Conservation (phyloP, 1,140 invertebrate genomes). For the Temnothorax curvispinosus region DNA sequence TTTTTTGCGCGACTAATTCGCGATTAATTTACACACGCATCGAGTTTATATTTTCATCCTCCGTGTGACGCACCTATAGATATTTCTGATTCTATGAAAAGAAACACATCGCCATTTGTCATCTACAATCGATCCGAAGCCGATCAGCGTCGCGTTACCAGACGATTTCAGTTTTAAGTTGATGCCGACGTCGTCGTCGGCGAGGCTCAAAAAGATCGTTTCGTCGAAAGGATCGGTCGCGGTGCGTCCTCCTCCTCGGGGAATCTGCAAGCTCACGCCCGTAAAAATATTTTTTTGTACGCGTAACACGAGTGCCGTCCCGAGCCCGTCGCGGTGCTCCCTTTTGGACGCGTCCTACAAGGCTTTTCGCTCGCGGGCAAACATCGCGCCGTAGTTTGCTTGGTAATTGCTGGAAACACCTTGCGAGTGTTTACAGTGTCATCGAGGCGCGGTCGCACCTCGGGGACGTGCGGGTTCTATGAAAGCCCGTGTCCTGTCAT, state of each 20-base stretch:
- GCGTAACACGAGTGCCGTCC: conserved; percentile 62
- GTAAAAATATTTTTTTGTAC: conserved; percentile 69
- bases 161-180: conserved; percentile 29
- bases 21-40: background rate
- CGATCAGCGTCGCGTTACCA: conserved; percentile 61
- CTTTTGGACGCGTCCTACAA: conserved; percentile 57
- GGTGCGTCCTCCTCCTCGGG: conserved; percentile 31
- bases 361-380: conserved; percentile 77
- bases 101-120: background rate
- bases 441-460: conserved; percentile 81
- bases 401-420: conserved; percentile 83
- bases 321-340: conserved; percentile 23
- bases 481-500: conserved; percentile 37
- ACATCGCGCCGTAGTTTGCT: conserved; percentile 72
- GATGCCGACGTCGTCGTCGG: conserved; percentile 58
- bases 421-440: conserved; percentile 82
- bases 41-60: background rate
- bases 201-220: conserved; percentile 65
- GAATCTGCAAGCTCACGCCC: conserved; percentile 77
- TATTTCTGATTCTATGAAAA: background rate
- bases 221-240: conserved; percentile 63
- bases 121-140: conserved; percentile 43
- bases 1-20: background rate
- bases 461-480: conserved; percentile 54
- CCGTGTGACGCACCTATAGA: background rate